These are phyloP conservation scores for Ictalurus furcatus DNA, from an alignment of 2,113 vertebrate genomes.

Conservation along the genomic window DNA sequence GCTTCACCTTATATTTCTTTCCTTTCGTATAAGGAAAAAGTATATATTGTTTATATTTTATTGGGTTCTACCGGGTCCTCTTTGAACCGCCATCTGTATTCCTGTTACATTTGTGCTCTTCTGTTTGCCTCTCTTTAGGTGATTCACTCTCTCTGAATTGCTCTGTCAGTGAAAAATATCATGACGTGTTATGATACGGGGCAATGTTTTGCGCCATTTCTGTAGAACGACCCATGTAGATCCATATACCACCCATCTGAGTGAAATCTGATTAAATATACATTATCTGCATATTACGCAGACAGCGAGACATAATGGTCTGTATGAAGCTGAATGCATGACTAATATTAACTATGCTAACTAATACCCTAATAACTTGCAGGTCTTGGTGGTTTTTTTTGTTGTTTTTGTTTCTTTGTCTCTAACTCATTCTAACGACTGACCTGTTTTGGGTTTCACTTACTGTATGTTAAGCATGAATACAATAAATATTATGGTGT, in stretches of 20 bases:
- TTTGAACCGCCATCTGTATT: neutral
- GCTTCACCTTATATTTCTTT: neutral
- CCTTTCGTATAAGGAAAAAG: neutral
- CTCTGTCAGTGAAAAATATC: neutral
- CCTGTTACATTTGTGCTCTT: neutral
- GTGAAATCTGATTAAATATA: neutral
- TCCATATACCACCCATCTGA: neutral
- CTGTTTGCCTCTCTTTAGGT: neutral
- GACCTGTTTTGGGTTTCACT: constrained; percentile 7
- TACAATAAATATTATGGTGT: constrained; percentile 6
- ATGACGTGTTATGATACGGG: neutral
- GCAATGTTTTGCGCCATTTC: neutral
- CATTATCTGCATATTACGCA: neutral
- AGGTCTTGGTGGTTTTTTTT: neutral
- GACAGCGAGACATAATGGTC: neutral
- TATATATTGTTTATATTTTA: neutral
- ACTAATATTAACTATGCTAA: constrained; percentile 25
- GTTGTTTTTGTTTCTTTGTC: constrained; percentile 9
- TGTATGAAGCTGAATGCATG: constrained; percentile 30
- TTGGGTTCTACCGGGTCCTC: neutral
- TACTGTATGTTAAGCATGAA: neutral
- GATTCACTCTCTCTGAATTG: neutral
- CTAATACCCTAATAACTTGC: constrained; percentile 34
- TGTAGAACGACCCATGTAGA: neutral
- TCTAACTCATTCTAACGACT: constrained; percentile 30